Base-by-base conservation (phyloP, 2,888 invertebrate genomes). In the Habroteleia sp. region DNA sequence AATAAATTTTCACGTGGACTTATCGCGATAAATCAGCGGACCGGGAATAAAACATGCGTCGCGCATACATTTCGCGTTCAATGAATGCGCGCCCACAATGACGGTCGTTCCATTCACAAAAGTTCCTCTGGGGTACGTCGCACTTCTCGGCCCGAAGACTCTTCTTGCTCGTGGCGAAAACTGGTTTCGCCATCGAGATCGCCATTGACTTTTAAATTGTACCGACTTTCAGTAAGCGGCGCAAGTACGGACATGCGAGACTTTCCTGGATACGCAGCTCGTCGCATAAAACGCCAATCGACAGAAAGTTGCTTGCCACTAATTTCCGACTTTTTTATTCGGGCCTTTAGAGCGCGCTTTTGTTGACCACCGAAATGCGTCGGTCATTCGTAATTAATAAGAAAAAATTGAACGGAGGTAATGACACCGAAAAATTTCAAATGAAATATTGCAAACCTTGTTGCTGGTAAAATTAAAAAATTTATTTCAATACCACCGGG, bases 191-290 rank as follows among this genome's bases (percentile, higher is more conserved):
- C 71, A 56, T 66, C 71, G 62, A 63, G 71, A 66, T 72, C 72
- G 72, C 54, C 72, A 76, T 76, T 72, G 76, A 72, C 76, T 76
- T 76, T 76, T 76, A 76, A 72, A 76, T 72, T 31, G 76, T 39
- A 52, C 72, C 39, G 68, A 76, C 76, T 76, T 68, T 72, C 66
- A 72, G 62, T 72, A 35, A 58, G 54, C 44, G 29, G 50, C 63
- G 58, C 39, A 71, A 71, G 62, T 74, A 62, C 56, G 50, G 52
- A 71, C 52, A 13, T 41, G 42, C 74, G 27, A 56, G 56, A 63
- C 68, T 74, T 69, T 68, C 50, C 62, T 74, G 56, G 23, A 16
- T 14, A 11, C 37, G 62, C 33, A 44, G 48, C 54, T 42, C 23
- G 56, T 74, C 52, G 62, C 29, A 46, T 41, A 66, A 74, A 65